Base-by-base conservation (phyloP, 1,140 invertebrate genomes). In the Drosophila nigromelanica region DNA sequence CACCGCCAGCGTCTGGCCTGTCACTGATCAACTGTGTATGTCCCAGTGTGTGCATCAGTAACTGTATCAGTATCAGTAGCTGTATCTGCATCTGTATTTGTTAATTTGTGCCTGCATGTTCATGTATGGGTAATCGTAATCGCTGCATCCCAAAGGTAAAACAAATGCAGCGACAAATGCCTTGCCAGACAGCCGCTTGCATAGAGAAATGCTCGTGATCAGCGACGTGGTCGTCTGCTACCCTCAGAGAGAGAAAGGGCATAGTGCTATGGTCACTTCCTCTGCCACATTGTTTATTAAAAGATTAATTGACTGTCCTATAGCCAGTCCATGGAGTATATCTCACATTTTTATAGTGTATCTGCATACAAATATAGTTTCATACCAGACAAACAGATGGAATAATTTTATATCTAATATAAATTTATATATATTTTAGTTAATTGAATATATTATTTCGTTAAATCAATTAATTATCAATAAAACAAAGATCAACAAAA, bases 191-290 rank as follows among this genome's bases (percentile, higher is more conserved):
- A 75, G 78, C 48, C 78, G 76, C 76, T 74, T 51, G 67, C 70
- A 73, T 76, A 83, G 80, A 72, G 66, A 64, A 66, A 76, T 80
- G 50, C 80, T 85, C 80, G 80, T 82, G 80, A 82, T 82, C 80
- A 64, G 72, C 78, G 76, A 78, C 75, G 66, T 82, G 35, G 60
- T 40, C 33, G 56, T 69, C 67, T 71, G 39, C 67, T 59, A 82
- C 63, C 54, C 70, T 82, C 21, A 35, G 15, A 8, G 40, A 40
- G 14, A 24, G 33, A 37, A 35, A 35, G 33, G 33, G 33, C 33
- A 35, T 35, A 7, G 8, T 10, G 8, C 8, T 27, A 27, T 27
- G 5, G 27, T 27, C 27, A 6, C 27, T 27, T 1, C 27, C 5
- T 27, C 5, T 27, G 27, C 0, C 27, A 27, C 27, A 27, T 27